These are phyloP conservation scores for Coremacera marginata DNA, from an alignment of 2,888 invertebrate genomes.

Conservation along the genomic window DNA sequence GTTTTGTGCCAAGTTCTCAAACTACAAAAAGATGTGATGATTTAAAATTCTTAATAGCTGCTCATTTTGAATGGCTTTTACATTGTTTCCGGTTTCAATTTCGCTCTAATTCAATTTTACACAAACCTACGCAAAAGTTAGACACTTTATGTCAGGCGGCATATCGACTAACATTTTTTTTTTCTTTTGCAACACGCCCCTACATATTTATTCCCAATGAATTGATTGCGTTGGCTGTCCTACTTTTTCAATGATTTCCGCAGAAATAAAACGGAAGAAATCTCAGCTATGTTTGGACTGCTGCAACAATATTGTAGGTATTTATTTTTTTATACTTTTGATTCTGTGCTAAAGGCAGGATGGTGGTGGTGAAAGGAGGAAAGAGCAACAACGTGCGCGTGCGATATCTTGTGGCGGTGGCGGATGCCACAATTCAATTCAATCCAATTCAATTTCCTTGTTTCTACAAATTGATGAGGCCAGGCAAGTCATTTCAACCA, in stretches of 20 bases:
- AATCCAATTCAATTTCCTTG: slow-evolving; percentile 30
- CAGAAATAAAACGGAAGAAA: slow-evolving; percentile 10
- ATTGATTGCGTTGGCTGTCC: slow-evolving; percentile 18
- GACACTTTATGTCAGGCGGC: neutral
- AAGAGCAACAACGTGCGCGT: no score
- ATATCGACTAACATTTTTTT: neutral
- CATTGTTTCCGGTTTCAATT: no score
- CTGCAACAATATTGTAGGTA: neutral
- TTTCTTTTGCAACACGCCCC: neutral
- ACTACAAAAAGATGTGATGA: no score
- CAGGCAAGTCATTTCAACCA: neutral
- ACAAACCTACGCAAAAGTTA: neutral
- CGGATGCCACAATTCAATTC: slow-evolving; percentile 28
- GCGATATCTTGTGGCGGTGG: neutral
- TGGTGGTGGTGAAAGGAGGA: neutral
- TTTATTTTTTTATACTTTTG: neutral
- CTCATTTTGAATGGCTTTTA: no score
- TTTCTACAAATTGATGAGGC: slow-evolving; percentile 18
- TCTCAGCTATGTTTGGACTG: neutral
- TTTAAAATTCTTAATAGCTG: no score
- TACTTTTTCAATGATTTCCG: slow-evolving; percentile 29
- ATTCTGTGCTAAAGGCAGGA: neutral
- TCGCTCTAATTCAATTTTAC: no score
- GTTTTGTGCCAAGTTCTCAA: no score
- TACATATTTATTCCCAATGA: neutral